phyloP scores from a whole-genome alignment of 2,113 vertebrate species.

The Sinocyclocheilus anophthalmus region DNA sequence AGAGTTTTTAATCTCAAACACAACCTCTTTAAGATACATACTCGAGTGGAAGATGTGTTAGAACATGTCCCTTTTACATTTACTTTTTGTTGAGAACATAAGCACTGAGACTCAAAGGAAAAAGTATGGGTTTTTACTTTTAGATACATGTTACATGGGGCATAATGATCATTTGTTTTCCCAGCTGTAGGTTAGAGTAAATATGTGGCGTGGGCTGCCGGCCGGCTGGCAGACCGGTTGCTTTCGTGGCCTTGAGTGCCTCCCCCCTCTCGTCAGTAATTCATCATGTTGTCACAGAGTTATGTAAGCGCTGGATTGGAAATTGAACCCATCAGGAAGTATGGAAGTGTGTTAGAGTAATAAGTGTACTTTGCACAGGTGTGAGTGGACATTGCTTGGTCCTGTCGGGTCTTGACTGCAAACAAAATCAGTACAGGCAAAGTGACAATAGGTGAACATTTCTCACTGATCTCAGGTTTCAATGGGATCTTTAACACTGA shows the following conservation, averaged over 20 bases:
- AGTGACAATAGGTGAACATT: background rate
- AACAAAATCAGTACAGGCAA: background rate
- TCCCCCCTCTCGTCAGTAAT: background rate
- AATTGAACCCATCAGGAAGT: constrained; percentile 53
- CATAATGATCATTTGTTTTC: constrained; percentile 19
- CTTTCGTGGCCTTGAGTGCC: constrained; percentile 47
- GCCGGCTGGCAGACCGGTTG: constrained; percentile 36
- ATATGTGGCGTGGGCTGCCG: background rate
- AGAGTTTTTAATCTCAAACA: constrained; percentile 12
- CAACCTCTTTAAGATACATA: background rate
- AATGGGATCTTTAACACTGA: background rate
- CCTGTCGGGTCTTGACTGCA: constrained; percentile 36
- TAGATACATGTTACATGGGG: background rate
- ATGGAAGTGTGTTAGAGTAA: constrained; percentile 17
- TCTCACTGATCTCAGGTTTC: constrained; percentile 9
- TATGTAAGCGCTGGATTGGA: constrained; percentile 51
- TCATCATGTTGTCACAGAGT: constrained; percentile 43
- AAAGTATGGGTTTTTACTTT: background rate
- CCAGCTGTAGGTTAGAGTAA: constrained; percentile 17
- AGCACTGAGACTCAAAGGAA: background rate
- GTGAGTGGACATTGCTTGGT: constrained; percentile 24
- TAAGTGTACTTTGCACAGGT: constrained; percentile 4
- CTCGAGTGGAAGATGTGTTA: background rate
- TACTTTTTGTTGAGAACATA: background rate
- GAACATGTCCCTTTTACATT: background rate